phyloP scores from a whole-genome alignment of 2,113 vertebrate genomes.

The Apteryx owenii region DNA sequence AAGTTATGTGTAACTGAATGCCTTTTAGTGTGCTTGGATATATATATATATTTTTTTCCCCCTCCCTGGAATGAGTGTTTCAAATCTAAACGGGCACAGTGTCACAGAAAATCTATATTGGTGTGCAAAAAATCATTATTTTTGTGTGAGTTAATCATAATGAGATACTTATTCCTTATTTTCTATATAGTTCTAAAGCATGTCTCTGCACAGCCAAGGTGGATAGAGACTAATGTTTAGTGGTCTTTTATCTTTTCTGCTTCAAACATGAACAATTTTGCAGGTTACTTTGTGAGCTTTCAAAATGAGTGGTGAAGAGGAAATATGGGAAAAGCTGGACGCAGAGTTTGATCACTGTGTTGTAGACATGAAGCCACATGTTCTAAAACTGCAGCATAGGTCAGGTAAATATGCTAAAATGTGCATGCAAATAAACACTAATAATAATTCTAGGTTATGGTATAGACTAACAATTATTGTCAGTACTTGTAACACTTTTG shows the following conservation, averaged over 20 bases:
- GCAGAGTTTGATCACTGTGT: slow-evolving; percentile 88
- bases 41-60: no score
- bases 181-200: accelerated
- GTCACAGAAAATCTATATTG: background rate
- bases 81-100: accelerated
- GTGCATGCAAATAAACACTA: background rate
- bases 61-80: background rate
- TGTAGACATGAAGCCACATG: slow-evolving; percentile 91
- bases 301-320: slow-evolving; percentile 81
- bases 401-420: slow-evolving; percentile 79
- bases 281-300: slow-evolving; percentile 1
- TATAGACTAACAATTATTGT: background rate
- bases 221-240: accelerated
- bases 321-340: slow-evolving; percentile 85
- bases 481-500: background rate
- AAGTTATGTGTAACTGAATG: background rate
- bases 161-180: background rate
- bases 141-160: background rate
- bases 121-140: background rate
- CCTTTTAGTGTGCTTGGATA: background rate
- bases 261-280: background rate
- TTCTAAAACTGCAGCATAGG: slow-evolving; percentile 83
- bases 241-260: background rate
- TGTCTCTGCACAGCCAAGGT: background rate
- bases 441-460: background rate